Evolutionary conservation across 2,113 vertebrate genomes (phyloP), one percentile per base, ranked within the genome.

Genomic region (Monarcha castaneiventris): DNA sequence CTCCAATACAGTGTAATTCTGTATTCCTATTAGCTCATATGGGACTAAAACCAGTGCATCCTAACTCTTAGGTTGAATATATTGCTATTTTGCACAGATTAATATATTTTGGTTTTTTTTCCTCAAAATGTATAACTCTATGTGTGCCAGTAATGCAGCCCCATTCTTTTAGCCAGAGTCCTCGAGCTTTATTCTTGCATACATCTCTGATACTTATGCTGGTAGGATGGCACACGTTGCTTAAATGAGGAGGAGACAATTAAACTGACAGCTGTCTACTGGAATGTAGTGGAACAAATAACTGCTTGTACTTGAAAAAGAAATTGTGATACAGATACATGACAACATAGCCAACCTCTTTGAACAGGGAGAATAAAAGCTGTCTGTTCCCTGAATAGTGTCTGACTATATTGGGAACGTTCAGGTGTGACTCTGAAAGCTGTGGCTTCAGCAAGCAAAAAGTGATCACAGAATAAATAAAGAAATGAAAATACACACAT

Each of bases 401-500:
- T 59, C 33, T 90, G 48, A 56, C 43, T 74, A 18, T 52, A 72
- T 5, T 32, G 43, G 61, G n/a, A 94, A 64, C 52, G 67, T 13
- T 64, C 58, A 80, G 33, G 67, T 80, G 63, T 76, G 30, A 69
- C 72, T 82, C 44, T 82, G 63, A 88, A 85, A 88, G 63, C 32
- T 92, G 67, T 63, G 59, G 82, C 54, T 82, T 94, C 78, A 83
- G n/a, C 35, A 37, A 80, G 37, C 58, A 82, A 51, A 61, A 75
- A 67, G 35, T 51, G 18, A 78, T 78, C 62, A 71, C 32, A 92
- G 52, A 91, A 89, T 79, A 92, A 89, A 87, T 49, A 94, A 61
- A 76, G 72, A 84, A 75, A 93, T 41, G 8, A 75, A 85, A 93
- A 93, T 49, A 72, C 58, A 54, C n/a, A 35, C 37, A 55, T 69